These are phyloP conservation scores for Protobothrops flavoviridis DNA, from an alignment of 2,113 vertebrate species.

Conservation along the genomic window DNA sequence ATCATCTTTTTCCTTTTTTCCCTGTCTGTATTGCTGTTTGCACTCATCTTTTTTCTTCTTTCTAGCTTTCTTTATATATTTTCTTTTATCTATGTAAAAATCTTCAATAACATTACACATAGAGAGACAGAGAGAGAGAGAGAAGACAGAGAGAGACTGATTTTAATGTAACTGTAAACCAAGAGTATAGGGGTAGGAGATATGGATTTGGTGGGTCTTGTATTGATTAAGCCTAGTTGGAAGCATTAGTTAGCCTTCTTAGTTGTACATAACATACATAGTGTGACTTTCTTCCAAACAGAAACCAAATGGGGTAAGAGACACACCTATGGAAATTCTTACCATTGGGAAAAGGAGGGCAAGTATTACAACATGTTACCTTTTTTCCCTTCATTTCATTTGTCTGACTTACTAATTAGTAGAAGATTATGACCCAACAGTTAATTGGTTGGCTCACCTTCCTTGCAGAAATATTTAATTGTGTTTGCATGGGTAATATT, in stretches of 20 bases:
- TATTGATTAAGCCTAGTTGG: not conserved
- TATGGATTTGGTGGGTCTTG: not conserved
- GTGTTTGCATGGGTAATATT: not conserved
- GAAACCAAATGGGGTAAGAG: not conserved
- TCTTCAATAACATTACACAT: too few relatives aligned
- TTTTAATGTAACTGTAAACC: not conserved
- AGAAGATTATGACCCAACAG: not conserved
- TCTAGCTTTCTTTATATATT: not conserved
- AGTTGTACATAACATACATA: not conserved
- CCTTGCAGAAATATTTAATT: not conserved
- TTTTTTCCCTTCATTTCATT: not conserved
- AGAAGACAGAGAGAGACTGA: not conserved
- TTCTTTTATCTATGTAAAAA: not conserved
- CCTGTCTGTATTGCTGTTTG: not conserved
- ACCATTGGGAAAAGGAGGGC: not conserved
- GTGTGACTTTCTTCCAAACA: not conserved
- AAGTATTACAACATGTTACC: not conserved
- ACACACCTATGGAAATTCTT: not conserved
- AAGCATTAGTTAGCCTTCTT: not conserved
- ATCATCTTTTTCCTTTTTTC: not conserved
- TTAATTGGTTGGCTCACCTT: not conserved
- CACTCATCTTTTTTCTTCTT: not conserved
- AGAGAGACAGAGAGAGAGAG: not conserved
- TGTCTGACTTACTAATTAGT: not conserved
- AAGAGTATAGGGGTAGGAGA: not conserved